Evolutionary conservation across 2,888 invertebrate species (phyloP).

Genomic region (Rhagonycha lutea): DNA sequence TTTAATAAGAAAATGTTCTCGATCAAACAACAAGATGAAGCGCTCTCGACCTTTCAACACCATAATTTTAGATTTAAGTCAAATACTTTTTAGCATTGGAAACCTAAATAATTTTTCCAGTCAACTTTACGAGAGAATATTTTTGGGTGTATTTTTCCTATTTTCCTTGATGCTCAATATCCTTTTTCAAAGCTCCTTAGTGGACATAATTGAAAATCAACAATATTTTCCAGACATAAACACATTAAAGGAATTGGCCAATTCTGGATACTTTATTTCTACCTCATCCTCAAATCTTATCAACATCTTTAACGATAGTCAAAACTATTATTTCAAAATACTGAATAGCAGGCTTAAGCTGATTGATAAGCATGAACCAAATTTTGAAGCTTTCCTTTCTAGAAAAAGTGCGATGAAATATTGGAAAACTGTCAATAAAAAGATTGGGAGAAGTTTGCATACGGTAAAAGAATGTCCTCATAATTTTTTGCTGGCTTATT

Average conservation of each 20-base stretch:
- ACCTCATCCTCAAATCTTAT: conserved; percentile 52
- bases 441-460: conserved; percentile 32
- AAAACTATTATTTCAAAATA: conserved; percentile 44
- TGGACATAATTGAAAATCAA: conserved; percentile 53
- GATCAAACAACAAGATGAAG: neutral
- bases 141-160: conserved; percentile 39
- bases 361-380: conserved; percentile 39
- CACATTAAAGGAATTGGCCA: conserved; percentile 50
- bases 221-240: conserved; percentile 52
- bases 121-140: conserved; percentile 50
- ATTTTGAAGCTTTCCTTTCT: conserved; percentile 36
- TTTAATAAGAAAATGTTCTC: conserved; percentile 22
- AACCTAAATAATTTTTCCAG: conserved; percentile 43
- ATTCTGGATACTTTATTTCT: conserved; percentile 45
- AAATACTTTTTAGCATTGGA: conserved; percentile 47
- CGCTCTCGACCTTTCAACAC: conserved; percentile 29
- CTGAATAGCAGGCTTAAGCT: conserved; percentile 47
- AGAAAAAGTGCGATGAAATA: conserved; percentile 16
- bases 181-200: conserved; percentile 53
- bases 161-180: conserved; percentile 54
- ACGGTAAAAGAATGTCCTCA: conserved; percentile 53
- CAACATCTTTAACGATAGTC: conserved; percentile 49
- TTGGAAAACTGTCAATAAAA: conserved; percentile 19
- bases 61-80: conserved; percentile 45
- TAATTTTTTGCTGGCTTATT: conserved; percentile 50